These are phyloP conservation scores for Eulemur rubriventer DNA, from an alignment of 2,797 vertebrate genomes.

Conservation along the genomic window DNA sequence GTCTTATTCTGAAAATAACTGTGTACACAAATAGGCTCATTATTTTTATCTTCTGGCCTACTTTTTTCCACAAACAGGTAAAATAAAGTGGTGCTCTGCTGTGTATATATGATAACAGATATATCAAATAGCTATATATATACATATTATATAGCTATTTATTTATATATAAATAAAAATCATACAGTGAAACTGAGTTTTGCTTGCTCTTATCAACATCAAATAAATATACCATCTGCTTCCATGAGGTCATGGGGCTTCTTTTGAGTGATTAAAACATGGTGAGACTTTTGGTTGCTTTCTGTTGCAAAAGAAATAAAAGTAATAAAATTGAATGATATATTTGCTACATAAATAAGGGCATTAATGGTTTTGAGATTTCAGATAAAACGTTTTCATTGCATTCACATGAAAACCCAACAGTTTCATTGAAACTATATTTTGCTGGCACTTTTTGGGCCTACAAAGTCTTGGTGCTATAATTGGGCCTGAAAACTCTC, in stretches of 20 bases:
- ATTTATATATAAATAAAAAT: background rate
- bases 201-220: background rate
- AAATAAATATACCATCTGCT: conserved; percentile 8
- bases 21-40: background rate
- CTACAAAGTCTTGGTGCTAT: background rate
- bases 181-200: background rate
- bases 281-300: background rate
- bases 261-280: conserved; percentile 32
- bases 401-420: conserved; percentile 11
- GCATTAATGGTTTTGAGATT: conserved; percentile 24
- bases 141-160: background rate
- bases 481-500: background rate
- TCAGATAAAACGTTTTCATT: background rate
- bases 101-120: background rate
- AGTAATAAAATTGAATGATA: background rate
- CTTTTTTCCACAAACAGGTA: conserved; percentile 28
- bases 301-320: background rate
- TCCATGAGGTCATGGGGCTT: background rate
- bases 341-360: conserved; percentile 18
- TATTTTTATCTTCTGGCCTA: conserved; percentile 60
- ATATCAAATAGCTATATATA: background rate
- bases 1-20: conserved; percentile 51
- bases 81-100: background rate
- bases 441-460: background rate
- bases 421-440: background rate